phyloP scores from a whole-genome alignment of 2,113 vertebrate genomes.

The Cryptoleucopteryx plumbea region DNA sequence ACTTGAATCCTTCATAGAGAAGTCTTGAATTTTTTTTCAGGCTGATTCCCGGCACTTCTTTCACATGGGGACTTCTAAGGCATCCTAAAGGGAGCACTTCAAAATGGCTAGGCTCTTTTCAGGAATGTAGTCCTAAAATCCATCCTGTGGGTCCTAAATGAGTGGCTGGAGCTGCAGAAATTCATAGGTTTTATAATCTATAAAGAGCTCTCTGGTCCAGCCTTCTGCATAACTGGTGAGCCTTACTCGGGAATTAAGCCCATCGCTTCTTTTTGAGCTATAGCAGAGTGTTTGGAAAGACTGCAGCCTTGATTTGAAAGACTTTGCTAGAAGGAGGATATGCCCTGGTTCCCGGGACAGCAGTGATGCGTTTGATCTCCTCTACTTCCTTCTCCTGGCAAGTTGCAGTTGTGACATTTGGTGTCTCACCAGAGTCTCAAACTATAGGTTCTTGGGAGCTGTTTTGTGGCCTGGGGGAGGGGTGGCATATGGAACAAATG shows the following conservation, averaged over 20 bases:
- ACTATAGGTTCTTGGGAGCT: not conserved
- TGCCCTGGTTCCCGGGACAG: not conserved
- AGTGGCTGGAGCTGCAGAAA: not conserved
- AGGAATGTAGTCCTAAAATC: not conserved
- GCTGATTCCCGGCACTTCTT: not conserved
- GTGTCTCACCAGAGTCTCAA: not conserved
- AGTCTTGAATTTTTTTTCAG: not conserved
- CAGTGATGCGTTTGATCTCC: not conserved
- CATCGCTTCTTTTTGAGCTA: rapidly evolving
- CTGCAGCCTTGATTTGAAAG: not conserved
- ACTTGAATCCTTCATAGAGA: not conserved
- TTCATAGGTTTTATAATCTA: not conserved
- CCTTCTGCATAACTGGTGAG: not conserved
- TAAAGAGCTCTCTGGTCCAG: not conserved
- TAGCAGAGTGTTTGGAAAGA: not conserved
- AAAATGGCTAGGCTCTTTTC: not conserved
- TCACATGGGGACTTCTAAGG: not conserved
- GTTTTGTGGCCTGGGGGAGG: slow-evolving; percentile 17
- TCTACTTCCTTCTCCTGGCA: not conserved
- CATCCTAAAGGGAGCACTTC: not conserved
- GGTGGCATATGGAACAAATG: slow-evolving; percentile 53
- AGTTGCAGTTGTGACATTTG: slow-evolving; percentile 25
- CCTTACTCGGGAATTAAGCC: not conserved
- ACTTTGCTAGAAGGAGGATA: not conserved
- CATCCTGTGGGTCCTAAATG: not conserved